A percentile compares a stretch with the other conserved stretches of the same genome.
Conservation (phyloP, 2,113 vertebrate genomes). For the Hydrochoerus hydrochaeris region DNA sequence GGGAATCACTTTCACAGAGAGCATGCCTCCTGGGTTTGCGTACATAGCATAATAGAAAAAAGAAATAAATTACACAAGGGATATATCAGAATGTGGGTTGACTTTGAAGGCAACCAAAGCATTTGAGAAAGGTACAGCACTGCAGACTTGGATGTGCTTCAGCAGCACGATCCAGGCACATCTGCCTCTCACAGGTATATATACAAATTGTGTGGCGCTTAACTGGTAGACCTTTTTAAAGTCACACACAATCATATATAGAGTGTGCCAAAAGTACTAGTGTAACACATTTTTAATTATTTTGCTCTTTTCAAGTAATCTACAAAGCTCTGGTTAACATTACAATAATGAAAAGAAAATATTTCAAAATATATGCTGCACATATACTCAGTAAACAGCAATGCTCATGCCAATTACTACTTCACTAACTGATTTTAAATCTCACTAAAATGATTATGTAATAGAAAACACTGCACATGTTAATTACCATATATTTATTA, state of each 20-base stretch:
- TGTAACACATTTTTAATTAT: background rate
- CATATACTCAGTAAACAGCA: background rate
- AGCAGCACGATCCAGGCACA: background rate
- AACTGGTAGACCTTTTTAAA: background rate
- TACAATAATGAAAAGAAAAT: background rate
- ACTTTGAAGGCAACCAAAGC: background rate
- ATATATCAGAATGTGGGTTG: background rate
- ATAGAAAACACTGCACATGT: background rate
- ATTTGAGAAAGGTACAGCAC: background rate
- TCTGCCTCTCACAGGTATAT: background rate
- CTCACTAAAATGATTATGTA: background rate
- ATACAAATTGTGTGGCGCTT: background rate
- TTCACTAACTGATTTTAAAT: background rate
- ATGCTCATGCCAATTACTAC: background rate
- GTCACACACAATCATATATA: background rate
- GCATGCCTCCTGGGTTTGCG: background rate
- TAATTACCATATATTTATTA: background rate
- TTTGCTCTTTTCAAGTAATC: background rate
- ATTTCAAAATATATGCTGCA: background rate
- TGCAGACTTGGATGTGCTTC: fast-evolving
- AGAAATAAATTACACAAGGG: background rate
- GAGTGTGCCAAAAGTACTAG: background rate
- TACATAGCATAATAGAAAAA: background rate
- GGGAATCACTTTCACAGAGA: background rate
- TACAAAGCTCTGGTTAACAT: background rate